These are phyloP conservation scores for Carlito syrichta DNA, from an alignment of 2,113 vertebrate genomes.

Conservation along the genomic window DNA sequence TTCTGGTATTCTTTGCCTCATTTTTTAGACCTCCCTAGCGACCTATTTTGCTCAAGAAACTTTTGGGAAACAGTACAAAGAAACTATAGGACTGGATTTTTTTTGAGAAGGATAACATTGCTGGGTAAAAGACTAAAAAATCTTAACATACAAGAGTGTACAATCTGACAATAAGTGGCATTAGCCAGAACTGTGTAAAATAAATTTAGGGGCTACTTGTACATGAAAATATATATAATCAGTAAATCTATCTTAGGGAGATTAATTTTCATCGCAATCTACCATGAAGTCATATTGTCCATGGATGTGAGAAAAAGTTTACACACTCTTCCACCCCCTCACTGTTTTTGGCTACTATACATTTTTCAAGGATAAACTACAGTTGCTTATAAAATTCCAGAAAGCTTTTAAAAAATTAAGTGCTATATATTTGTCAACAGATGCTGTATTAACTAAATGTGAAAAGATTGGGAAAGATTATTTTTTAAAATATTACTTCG, in stretches of 20 bases:
- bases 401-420: constrained; percentile 19
- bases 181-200: constrained; percentile 30
- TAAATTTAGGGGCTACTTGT: constrained; percentile 40
- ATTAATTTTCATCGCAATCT: constrained; percentile 12
- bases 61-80: constrained; percentile 99
- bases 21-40: constrained; percentile 94
- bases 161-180: constrained; percentile 22
- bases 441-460: constrained; percentile 52
- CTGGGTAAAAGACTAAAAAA: constrained; percentile 91
- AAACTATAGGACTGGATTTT: constrained; percentile 99
- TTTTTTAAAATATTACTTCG: constrained; percentile 72
- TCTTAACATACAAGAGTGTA: background rate
- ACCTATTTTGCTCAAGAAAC: constrained; percentile 97
- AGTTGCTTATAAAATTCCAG: constrained; percentile 59
- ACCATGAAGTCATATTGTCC: background rate
- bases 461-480: constrained; percentile 57
- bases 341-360: background rate
- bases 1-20: constrained; percentile 75
- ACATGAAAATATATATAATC: background rate
- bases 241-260: constrained; percentile 24
- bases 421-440: constrained; percentile 35
- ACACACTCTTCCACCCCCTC: background rate
- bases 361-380: constrained; percentile 45
- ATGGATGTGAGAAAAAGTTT: background rate
- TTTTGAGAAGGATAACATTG: constrained; percentile 97